Base-by-base conservation (phyloP, 2,113 vertebrate genomes). In the Semnornis frantzii region DNA sequence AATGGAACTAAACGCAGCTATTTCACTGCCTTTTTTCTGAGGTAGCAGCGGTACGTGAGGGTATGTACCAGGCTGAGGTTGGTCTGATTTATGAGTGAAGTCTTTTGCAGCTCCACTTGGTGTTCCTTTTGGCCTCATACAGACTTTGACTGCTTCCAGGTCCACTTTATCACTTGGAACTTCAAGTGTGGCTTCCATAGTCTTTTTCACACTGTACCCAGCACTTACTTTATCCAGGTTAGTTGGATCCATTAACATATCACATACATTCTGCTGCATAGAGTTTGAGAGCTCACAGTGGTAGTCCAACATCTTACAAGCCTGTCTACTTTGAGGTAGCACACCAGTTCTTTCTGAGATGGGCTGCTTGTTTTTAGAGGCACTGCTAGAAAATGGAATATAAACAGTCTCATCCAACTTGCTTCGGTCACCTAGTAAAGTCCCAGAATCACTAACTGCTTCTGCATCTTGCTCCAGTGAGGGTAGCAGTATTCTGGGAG, bases 381-480 rank as follows among this genome's bases (percentile, higher is more conserved):
- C 87, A 72, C 96, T 98, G 93, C 95, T 97, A 48, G 96, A 96
- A 93, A 98, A 68, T 7, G 98, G 97, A 90, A 98, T 95, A 76
- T 98, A 98, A 92, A 97, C 7, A 33, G 97, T 97, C 79, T 96
- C 97, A 90, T 97, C 97, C 62, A 97, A 31, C 30, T 95, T 96
- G 92, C 19, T 96, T 23, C 93, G 95, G 10, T 94, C 94, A 65
- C 92, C 76, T 16, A 94, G 21, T 76, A 96, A 72, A 76, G 96
- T 96, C 34, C 92, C 92, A 33, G 90, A 90, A 87, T 96, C 96
- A 69, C 94, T 97, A 34, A 71, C 75, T 75, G 75, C 64, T 57
- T 97, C 97, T 82, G 80, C 79, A 75, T 75, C 90, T 63, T 84
- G 79, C 52, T 95, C 94, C 77, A 70, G 33, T 50, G 90, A 55